Conservation (phyloP, 37 sponge, comb jelly and placozoan genomes). For the Chondrilla cf. caribensis region DNA sequence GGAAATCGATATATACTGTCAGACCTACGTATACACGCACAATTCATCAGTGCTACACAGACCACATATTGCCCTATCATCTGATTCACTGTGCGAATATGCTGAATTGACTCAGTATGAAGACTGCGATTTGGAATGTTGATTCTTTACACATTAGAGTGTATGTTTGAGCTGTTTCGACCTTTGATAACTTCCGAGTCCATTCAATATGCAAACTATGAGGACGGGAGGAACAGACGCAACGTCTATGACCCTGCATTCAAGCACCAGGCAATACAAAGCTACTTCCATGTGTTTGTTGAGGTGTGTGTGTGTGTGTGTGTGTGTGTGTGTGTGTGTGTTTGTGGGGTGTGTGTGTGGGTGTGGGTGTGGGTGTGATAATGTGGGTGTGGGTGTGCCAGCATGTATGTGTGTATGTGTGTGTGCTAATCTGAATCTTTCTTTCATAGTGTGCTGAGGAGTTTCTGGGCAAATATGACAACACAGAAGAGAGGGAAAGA, state of each 20-base stretch:
- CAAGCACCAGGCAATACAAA: not conserved
- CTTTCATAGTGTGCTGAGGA: not conserved
- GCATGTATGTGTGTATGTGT: constrained; percentile 4
- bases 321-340: constrained; percentile 21
- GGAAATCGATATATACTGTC: no score
- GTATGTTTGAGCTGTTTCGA: constrained; percentile 23
- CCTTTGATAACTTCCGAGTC: constrained; percentile 20
- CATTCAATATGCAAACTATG: constrained; percentile 36
- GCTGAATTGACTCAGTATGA: no score
- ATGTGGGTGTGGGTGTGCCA: not conserved
- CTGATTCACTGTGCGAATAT: no score
- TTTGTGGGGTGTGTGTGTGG: constrained; percentile 5
- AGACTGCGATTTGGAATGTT: no score
- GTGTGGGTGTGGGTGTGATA: not conserved
- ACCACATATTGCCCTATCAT: constrained; percentile 12
- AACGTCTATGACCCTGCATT: constrained; percentile 1
- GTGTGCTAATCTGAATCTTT: not conserved
- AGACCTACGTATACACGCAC: not conserved
- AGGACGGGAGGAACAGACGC: constrained; percentile 24
- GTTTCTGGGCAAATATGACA: not conserved
- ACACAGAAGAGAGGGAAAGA: not conserved
- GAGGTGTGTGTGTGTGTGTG: constrained; percentile 25
- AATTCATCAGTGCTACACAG: not conserved
- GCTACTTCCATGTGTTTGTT: constrained; percentile 23
- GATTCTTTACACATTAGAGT: no score